Percentiles rank a stretch among this genome's conserved stretches.
Evolutionary conservation across 2,113 vertebrate genomes (phyloP).

Genomic region (Paramisgurnus dabryanus): DNA sequence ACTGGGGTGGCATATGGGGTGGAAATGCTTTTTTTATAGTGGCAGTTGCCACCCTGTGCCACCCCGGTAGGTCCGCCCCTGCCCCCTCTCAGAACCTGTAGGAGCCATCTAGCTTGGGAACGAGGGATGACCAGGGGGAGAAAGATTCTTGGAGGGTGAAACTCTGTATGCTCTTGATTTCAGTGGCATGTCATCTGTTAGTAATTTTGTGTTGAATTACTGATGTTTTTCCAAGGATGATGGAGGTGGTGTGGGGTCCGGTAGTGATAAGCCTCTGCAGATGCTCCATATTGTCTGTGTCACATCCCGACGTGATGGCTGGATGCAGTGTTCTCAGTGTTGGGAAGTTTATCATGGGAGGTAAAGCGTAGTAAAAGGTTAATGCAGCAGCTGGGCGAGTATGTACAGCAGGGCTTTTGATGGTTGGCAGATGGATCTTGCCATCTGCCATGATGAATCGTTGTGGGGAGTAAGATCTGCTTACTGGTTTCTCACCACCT

Average conservation of each 20-base stretch:
- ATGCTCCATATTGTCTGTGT: background rate
- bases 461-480: background rate
- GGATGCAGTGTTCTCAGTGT: background rate
- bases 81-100: slow-evolving; percentile 9
- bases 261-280: too few relatives aligned
- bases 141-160: too few relatives aligned
- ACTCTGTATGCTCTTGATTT: too few relatives aligned
- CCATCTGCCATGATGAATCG: background rate
- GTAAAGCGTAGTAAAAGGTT: background rate
- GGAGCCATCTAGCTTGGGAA: background rate
- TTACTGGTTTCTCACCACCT: background rate
- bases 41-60: too few relatives aligned
- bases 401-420: background rate
- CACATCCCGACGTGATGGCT: background rate
- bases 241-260: too few relatives aligned
- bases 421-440: background rate
- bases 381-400: background rate
- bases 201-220: background rate
- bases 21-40: too few relatives aligned
- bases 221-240: too few relatives aligned
- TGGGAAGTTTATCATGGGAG: background rate
- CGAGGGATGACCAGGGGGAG: background rate
- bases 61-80: background rate
- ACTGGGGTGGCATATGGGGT: too few relatives aligned
- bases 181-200: too few relatives aligned